Evolutionary conservation across 2,888 invertebrate genomes (phyloP), one percentile per base, ranked within the genome.

Genomic region (Gordius sp.): DNA sequence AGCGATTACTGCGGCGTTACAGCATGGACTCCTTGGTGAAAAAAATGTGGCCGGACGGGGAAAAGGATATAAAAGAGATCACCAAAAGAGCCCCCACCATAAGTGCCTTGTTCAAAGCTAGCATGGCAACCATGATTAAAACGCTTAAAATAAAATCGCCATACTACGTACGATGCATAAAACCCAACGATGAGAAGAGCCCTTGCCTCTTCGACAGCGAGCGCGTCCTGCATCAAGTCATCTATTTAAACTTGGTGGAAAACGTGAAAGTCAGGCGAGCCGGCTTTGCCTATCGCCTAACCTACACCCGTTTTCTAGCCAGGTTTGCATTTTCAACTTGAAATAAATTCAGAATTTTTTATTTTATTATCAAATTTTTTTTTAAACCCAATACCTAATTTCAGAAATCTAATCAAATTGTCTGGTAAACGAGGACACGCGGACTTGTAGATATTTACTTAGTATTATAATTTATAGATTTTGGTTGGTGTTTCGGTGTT

Each of bases 1-100:
- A 47, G 23, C 47, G 47, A 62, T 62, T 62, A 57, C 58, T 39
- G 47, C 8, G 47, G 20, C 13, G 4, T 66, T 67, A 58, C 62
- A 87, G 87, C 55, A 74, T 73, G 58, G 81, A 85, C 70, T 66
- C 72, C 23, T 77, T 82, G 62, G 74, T 93, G 41, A 76, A 78
- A 47, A 73, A 73, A 60, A 87, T 93, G 86, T 93, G 89, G 87
- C 91, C 89, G 0, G 93, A 93, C 69, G 93, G 93, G 27, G 82
- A 81, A 25, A 79, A 81, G 64, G 77, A 84, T 65, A 83, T 91
- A 63, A 78, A 78, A 41, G 78, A 82, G 79, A 87, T 85, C 4
- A 93, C 89, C 1, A 89, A 89, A 66, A 76, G 93, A 1, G 93
- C 93, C 0, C 75, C 80, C 25, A 93, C 91, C 0, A 89, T 91